These are phyloP conservation scores for Gymnogyps californianus DNA, from an alignment of 2,113 vertebrate species.

Conservation along the genomic window DNA sequence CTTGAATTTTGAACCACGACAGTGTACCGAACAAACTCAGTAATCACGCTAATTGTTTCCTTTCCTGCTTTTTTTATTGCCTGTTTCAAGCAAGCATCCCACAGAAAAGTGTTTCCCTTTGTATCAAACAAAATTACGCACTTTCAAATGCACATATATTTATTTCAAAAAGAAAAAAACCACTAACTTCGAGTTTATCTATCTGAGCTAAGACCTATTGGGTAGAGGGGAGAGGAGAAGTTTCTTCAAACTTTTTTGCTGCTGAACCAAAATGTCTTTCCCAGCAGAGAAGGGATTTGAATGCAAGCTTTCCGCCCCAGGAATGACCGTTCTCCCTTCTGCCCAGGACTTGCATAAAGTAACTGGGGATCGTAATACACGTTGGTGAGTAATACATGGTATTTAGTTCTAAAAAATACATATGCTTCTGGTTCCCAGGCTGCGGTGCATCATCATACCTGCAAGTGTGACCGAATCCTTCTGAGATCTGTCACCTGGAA, in stretches of 20 bases:
- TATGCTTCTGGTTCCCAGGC: neutral
- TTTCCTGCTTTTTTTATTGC: neutral
- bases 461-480: neutral
- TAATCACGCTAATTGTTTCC: neutral
- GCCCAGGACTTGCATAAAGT: neutral
- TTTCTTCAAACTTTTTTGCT: neutral
- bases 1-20: neutral
- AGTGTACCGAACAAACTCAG: neutral
- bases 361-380: neutral
- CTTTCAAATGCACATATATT: neutral
- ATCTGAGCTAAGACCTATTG: neutral
- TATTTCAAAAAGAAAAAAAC: neutral
- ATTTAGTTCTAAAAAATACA: neutral
- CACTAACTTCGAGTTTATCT: neutral
- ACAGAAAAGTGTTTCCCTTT: neutral
- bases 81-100: neutral
- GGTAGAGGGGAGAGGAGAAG: neutral
- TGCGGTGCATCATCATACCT: neutral
- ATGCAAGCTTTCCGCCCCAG: neutral
- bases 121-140: accelerated
- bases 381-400: neutral
- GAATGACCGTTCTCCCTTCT: neutral
- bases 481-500: neutral
- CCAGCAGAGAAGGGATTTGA: neutral
- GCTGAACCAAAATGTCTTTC: neutral